Conservation (phyloP, 1,140 invertebrate species). For the Sweltsa coloradensis region DNA sequence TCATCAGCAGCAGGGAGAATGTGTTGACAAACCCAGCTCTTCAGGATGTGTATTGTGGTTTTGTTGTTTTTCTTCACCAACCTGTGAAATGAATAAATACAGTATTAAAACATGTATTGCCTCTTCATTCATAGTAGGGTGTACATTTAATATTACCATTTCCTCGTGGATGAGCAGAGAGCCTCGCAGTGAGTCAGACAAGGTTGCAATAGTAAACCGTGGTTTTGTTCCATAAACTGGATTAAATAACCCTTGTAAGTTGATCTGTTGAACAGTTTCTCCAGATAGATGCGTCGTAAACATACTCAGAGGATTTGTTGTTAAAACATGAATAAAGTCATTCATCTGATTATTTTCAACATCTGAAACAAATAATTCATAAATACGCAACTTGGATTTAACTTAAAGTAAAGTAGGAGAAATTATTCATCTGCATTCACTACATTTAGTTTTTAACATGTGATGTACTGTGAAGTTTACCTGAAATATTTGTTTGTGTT, state of each 20-base stretch:
- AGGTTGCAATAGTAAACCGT: constrained; percentile 21
- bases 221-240: constrained; percentile 19
- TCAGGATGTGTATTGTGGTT: too few relatives aligned
- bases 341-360: constrained; percentile 14
- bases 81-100: too few relatives aligned
- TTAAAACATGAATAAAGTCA: constrained; percentile 37
- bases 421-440: too few relatives aligned
- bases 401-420: too few relatives aligned
- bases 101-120: too few relatives aligned
- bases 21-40: too few relatives aligned
- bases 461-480: constrained; percentile 5
- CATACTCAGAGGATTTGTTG: constrained; percentile 37
- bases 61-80: too few relatives aligned
- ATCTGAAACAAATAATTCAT: background rate
- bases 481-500: background rate
- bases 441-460: too few relatives aligned
- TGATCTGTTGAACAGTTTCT: constrained; percentile 25
- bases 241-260: constrained; percentile 23
- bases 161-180: constrained; percentile 29
- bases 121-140: too few relatives aligned
- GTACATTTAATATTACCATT: constrained; percentile 25
- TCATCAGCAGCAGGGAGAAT: too few relatives aligned
- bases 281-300: constrained; percentile 31
- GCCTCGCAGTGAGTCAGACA: constrained; percentile 17
- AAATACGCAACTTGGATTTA: too few relatives aligned